Conservation (phyloP, 2,888 invertebrate genomes). For the Acanthosoma haemorrhoidale region DNA sequence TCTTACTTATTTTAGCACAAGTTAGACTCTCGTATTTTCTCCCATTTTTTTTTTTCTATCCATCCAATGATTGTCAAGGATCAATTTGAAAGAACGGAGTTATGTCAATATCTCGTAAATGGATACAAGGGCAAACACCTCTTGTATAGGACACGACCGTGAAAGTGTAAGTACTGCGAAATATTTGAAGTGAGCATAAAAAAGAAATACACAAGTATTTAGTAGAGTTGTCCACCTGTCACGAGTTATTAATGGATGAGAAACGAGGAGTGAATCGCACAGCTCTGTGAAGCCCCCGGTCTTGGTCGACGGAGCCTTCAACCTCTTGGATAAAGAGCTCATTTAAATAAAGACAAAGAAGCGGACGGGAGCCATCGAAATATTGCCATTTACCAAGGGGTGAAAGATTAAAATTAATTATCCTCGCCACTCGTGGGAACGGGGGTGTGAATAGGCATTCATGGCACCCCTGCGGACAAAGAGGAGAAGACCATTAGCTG, state of each 20-base stretch:
- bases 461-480: neutral
- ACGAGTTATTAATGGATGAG: conserved; percentile 13
- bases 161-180: too few relatives aligned
- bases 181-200: neutral
- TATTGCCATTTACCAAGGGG: conserved; percentile 20
- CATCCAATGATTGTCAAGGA: too few relatives aligned
- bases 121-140: too few relatives aligned
- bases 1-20: too few relatives aligned
- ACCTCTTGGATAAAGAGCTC: conserved; percentile 15
- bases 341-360: conserved; percentile 26
- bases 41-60: too few relatives aligned
- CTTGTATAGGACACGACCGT: too few relatives aligned
- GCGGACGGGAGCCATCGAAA: conserved; percentile 21
- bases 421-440: conserved; percentile 23
- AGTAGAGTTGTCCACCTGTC: conserved; percentile 13
- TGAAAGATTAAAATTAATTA: conserved; percentile 35
- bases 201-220: conserved; percentile 1
- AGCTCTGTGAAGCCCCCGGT: conserved; percentile 10
- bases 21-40: too few relatives aligned
- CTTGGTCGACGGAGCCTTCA: conserved; percentile 4
- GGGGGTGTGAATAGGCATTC: conserved; percentile 28
- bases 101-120: too few relatives aligned
- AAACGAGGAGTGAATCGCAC: neutral
- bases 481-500: conserved; percentile 8
- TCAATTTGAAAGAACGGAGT: too few relatives aligned